These are phyloP conservation scores for Parasteatoda tepidariorum DNA, from an alignment of 1,140 invertebrate genomes.

Conservation along the genomic window DNA sequence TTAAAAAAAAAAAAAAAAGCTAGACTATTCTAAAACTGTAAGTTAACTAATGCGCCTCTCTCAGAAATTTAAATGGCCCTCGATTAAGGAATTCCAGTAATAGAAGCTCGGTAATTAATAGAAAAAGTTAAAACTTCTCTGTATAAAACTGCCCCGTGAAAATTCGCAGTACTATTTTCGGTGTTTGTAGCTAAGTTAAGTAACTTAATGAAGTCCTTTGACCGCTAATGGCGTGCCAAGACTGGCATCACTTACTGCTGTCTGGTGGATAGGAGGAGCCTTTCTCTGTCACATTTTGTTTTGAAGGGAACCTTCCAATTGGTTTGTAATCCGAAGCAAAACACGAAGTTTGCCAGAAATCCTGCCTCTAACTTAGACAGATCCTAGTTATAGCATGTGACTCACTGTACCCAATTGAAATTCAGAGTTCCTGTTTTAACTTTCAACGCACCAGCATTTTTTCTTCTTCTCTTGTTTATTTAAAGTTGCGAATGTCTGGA, in stretches of 20 bases:
- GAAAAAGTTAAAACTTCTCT: too few species aligned
- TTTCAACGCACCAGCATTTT: conserved; percentile 16
- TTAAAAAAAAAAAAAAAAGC: too few species aligned
- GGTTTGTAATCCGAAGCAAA: conserved; percentile 57
- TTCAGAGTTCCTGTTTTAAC: conserved; percentile 34
- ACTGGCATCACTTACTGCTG: conserved; percentile 25
- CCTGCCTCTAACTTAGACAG: conserved; percentile 30
- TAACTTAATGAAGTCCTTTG: conserved; percentile 54
- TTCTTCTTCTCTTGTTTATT: conserved; percentile 31
- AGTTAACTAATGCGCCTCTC: too few species aligned
- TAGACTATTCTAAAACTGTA: too few species aligned
- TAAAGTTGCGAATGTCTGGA: conserved; percentile 17
- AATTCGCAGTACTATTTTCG: too few species aligned
- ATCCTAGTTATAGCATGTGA: conserved; percentile 53
- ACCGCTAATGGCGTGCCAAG: conserved; percentile 41
- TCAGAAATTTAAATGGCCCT: too few species aligned
- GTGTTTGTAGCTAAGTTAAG: conserved; percentile 45
- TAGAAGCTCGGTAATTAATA: too few species aligned
- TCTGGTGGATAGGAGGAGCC: conserved; percentile 5
- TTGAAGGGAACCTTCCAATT: conserved; percentile 44
- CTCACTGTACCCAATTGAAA: conserved; percentile 37
- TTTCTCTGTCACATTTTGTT: conserved; percentile 16
- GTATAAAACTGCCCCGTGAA: too few species aligned
- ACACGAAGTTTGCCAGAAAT: conserved; percentile 44
- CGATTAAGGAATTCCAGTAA: too few species aligned